Evolutionary conservation across 2,888 invertebrate genomes (phyloP).

Genomic region (Euzetes globulus): DNA sequence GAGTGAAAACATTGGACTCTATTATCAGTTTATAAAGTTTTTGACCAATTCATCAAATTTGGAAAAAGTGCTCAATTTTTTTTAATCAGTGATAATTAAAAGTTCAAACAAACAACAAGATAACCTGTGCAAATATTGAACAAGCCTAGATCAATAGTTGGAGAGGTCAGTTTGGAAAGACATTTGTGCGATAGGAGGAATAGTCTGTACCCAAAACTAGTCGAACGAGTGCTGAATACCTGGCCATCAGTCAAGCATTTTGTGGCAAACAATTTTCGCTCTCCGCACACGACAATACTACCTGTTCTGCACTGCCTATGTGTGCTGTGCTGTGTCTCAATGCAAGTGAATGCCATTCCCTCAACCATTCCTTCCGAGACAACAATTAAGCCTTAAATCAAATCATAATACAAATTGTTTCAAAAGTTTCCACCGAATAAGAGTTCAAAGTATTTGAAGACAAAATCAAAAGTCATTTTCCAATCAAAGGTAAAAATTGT

Average conservation of each 20-base stretch:
- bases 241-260: slow-evolving; percentile 11
- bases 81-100: background rate
- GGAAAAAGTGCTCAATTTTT: too few relatives aligned
- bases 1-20: too few relatives aligned
- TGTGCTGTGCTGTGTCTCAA: too few relatives aligned
- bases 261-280: background rate
- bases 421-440: background rate
- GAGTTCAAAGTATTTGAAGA: too few relatives aligned
- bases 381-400: background rate
- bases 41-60: too few relatives aligned
- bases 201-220: background rate
- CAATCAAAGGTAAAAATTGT: too few relatives aligned
- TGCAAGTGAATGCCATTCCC: background rate
- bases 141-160: too few relatives aligned
- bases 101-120: background rate
- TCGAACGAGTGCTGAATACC: slow-evolving; percentile 17
- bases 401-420: background rate
- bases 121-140: too few relatives aligned
- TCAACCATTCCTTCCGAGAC: background rate
- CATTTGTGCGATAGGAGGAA: too few relatives aligned
- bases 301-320: background rate
- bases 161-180: too few relatives aligned
- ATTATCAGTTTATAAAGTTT: too few relatives aligned
- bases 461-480: too few relatives aligned
- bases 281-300: background rate